Percentiles rank a stretch among this genome's conserved stretches.
These are phyloP conservation scores for Papilio polyxenes DNA, from an alignment of 1,140 invertebrate genomes.

Conservation along the genomic window DNA sequence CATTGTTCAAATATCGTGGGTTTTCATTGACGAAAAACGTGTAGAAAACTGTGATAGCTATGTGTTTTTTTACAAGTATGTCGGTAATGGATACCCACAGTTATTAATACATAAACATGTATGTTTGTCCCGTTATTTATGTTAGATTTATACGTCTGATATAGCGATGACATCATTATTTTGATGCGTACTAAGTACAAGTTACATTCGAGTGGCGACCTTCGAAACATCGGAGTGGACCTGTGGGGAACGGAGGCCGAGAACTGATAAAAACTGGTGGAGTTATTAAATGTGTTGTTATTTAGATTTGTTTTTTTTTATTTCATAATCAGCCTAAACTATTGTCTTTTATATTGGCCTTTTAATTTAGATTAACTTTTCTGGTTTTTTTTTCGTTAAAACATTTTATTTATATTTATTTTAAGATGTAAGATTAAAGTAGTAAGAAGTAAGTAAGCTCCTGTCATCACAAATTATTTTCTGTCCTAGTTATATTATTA, in stretches of 20 bases:
- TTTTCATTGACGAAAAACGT: background rate
- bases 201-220: constrained; percentile 19
- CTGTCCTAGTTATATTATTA: too few relatives aligned
- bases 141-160: constrained; percentile 4
- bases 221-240: constrained; percentile 5
- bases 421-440: too few relatives aligned
- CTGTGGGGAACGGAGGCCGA: background rate
- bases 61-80: too few relatives aligned
- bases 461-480: too few relatives aligned
- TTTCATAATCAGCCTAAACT: background rate
- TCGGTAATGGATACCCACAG: background rate
- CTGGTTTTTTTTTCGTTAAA: too few relatives aligned
- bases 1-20: background rate
- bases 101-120: background rate
- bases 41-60: too few relatives aligned
- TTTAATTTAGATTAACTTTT: too few relatives aligned
- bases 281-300: background rate
- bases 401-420: too few relatives aligned
- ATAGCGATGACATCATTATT: constrained; percentile 19
- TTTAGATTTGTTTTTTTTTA: background rate
- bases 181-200: constrained; percentile 14
- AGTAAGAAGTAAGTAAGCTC: too few relatives aligned
- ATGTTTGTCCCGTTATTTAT: background rate
- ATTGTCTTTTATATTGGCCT: background rate
- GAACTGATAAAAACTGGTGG: background rate